Evolutionary conservation across 2,113 vertebrate genomes (phyloP).

Genomic region (Paratilapia polleni): DNA sequence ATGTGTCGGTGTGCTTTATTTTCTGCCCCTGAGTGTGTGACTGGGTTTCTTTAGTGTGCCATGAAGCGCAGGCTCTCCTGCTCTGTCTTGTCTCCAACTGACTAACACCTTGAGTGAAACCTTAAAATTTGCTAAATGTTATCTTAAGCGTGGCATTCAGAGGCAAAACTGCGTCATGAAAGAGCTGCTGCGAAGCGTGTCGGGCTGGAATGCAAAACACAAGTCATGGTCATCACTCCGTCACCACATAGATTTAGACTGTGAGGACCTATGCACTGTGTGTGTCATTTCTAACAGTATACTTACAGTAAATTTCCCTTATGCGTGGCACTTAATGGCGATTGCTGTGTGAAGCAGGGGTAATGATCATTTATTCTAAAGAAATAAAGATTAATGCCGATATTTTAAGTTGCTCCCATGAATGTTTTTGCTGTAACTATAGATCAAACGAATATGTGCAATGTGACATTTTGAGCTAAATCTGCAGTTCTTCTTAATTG

Average conservation of each 20-base stretch:
- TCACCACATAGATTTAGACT: conserved; percentile 31
- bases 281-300: conserved; percentile 28
- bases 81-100: conserved; percentile 61
- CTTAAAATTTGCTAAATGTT: conserved; percentile 56
- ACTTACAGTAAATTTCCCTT: conserved; percentile 9
- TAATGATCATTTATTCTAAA: neutral
- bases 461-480: neutral
- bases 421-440: neutral
- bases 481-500: neutral
- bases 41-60: conserved; percentile 42
- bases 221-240: conserved; percentile 59
- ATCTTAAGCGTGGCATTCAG: conserved; percentile 61
- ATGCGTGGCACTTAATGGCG: conserved; percentile 8
- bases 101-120: conserved; percentile 44
- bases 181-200: conserved; percentile 59
- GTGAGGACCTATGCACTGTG: neutral
- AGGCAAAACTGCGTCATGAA: conserved; percentile 63
- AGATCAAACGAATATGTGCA: neutral
- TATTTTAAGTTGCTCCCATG: neutral
- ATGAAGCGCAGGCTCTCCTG: conserved; percentile 58
- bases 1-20: neutral
- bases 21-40: conserved; percentile 22
- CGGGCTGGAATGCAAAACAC: conserved; percentile 75
- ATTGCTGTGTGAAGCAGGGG: neutral
- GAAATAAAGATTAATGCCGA: neutral